Base-by-base conservation (phyloP, 2,113 vertebrate species). In the Turnix velox region DNA sequence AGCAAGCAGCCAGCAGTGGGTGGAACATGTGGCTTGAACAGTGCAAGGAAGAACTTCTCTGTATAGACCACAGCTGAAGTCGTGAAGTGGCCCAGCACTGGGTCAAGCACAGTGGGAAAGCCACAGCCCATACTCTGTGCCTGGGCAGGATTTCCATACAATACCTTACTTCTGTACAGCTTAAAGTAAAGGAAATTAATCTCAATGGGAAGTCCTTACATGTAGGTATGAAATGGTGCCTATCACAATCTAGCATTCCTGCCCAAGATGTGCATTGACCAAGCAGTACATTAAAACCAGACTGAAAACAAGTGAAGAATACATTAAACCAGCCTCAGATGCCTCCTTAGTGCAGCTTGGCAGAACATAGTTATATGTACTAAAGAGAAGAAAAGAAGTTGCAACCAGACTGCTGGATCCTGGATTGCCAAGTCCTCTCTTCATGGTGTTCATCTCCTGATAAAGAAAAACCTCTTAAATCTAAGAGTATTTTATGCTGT, bases 331-430 rank as follows among this genome's bases (percentile, higher is more conserved):
- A 67, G 5, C 14, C n/a, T 59, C 51, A 68, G 23, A 9, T 58
- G 11, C 28, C 40, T 90, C 37, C 37, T 65, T 43, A 23, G 35
- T 42, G 40, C 37, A 65, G 24, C 15, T 48, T 33, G 23, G 40
- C 42, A 69, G n/a, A 9, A 27, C 20, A 6, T 1, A 7, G 0
- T 27, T 13, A 31, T 10, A 51, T 7, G 6, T 1, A 3, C 6
- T n/a, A 18, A 74, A 42, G n/a, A 67, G 23, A 79, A 76, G 31
- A 48, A 49, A 69, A 88, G 63, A 25, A 61, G 18, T 10, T 45
- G 5, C 19, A 40, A 57, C 12, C 39, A 28, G 12, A 57, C 4
- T n/a, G 28, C 14, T 62, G 27, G 39, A 69, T 73, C 25, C 45
- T 45, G 59, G 30, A 23, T 14, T 67, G 48, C 18, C 31, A 40